Base-by-base conservation (phyloP, 2,113 vertebrate species). In the Picathartes gymnocephalus region DNA sequence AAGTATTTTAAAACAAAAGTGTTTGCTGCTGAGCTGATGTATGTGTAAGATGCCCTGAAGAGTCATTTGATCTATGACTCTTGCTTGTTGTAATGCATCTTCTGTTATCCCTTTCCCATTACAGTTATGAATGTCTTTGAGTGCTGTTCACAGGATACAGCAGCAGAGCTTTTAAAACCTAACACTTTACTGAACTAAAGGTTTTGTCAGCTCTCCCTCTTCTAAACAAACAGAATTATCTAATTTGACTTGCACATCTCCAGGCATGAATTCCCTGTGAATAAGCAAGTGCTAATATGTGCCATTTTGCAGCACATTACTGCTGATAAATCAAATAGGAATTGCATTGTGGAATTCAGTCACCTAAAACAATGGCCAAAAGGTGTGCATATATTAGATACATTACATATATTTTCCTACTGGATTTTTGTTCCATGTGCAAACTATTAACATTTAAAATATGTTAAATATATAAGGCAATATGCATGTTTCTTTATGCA, bases 1-100 rank as follows among this genome's bases (percentile, higher is more conserved):
- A 87, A 84, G 90, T 86, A 61, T 70, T 91, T 85, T 95, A 95
- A 96, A 87, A 82, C 81, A 93, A 37, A 94, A 93, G 80, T 83
- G n/a, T 83, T 86, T 74, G 51, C 88, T 96, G 16, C 87, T 92
- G 35, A 53, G 42, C 56, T 94, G 39, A 73, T 69, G 7, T 72
- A 57, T 37, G 65, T 60, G 39, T 78, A 85, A 90, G 93, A 69
- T 4, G 8, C 70, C 78, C 89, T 62, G 12, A 77, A 90, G 56
- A 89, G 51, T 85, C 68, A 48, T 93, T 91, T 57, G 61, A 80
- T 78, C 33, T 60, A 45, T 64, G 58, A 45, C 56, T 80, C 57
- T 53, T 37, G 58, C 88, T 95, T 91, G 88, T 71, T 92, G 74
- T 44, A 96, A 62, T 72, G 56, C 53, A 54, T 74, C 37, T 45